Evolutionary conservation across 2,113 vertebrate species (phyloP).

Genomic region (Nyctibius bracteatus): DNA sequence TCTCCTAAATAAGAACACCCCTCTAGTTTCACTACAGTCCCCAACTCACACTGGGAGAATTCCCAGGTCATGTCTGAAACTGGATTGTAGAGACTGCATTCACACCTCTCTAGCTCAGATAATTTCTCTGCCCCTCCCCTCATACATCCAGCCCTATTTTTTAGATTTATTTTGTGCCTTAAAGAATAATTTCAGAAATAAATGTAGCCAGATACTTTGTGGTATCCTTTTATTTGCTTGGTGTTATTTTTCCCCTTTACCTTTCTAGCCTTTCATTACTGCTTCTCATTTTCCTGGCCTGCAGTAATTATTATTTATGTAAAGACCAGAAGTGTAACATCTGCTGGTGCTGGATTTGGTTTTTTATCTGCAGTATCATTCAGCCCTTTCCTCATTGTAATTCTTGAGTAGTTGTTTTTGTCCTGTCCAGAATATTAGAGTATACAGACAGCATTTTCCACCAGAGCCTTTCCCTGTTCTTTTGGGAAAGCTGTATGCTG

Average conservation of each 20-base stretch:
- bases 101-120: neutral
- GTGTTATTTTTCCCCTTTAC: conserved; percentile 16
- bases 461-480: neutral
- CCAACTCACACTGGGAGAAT: neutral
- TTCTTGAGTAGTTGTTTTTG: neutral
- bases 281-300: neutral
- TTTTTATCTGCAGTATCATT: neutral
- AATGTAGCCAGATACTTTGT: conserved; percentile 63
- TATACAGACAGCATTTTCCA: conserved; percentile 3
- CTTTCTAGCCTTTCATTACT: neutral
- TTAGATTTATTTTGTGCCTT: conserved; percentile 80
- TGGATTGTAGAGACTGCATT: conserved; percentile 16
- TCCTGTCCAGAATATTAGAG: neutral
- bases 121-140: neutral
- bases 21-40: neutral
- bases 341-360: neutral
- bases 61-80: neutral
- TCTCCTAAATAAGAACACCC: neutral
- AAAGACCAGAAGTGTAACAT: neutral
- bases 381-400: neutral
- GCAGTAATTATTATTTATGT: neutral
- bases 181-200: conserved; percentile 69
- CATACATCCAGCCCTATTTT: conserved; percentile 42
- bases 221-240: conserved; percentile 35
- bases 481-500: conserved; percentile 3